Conservation (phyloP, 2,888 invertebrate species). For the Bursaphelenchus okinawaensis region DNA sequence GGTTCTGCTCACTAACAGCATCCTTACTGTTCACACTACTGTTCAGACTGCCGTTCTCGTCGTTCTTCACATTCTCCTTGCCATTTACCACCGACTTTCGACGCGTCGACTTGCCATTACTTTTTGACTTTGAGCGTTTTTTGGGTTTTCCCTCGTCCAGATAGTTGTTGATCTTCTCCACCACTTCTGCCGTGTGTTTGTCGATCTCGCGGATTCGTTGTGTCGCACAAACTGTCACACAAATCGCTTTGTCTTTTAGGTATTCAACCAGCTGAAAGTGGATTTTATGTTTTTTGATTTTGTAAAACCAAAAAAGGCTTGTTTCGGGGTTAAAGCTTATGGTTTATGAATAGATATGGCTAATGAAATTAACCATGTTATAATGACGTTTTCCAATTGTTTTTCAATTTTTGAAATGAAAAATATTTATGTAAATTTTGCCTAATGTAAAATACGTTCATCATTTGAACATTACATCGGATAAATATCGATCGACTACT, state of each 20-base stretch:
- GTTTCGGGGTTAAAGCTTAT: too few species aligned
- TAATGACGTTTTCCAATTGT: too few species aligned
- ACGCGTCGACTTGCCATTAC: neutral
- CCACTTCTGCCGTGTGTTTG: neutral
- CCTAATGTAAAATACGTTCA: too few species aligned
- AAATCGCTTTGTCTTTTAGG: slow-evolving; percentile 60
- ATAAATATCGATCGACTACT: too few species aligned
- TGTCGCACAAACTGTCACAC: slow-evolving; percentile 62
- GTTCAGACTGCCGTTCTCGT: neutral
- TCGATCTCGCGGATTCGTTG: slow-evolving; percentile 48
- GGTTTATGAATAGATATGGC: too few species aligned
- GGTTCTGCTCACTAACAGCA: neutral
- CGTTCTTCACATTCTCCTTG: neutral
- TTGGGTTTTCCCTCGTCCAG: slow-evolving; percentile 4
- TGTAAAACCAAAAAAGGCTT: too few species aligned
- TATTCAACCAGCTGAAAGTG: slow-evolving; percentile 60
- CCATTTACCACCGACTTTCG: neutral
- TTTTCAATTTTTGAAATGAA: too few species aligned
- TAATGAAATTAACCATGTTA: too few species aligned
- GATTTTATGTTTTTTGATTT: neutral
- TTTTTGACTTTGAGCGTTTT: neutral
- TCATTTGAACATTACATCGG: too few species aligned
- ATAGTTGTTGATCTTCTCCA: slow-evolving; percentile 9
- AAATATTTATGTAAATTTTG: slow-evolving; percentile 1
- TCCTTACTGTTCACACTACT: neutral